Evolutionary conservation across 2,113 vertebrate species (phyloP), one percentile per base, ranked within the genome.

Genomic region (Alosa alosa): DNA sequence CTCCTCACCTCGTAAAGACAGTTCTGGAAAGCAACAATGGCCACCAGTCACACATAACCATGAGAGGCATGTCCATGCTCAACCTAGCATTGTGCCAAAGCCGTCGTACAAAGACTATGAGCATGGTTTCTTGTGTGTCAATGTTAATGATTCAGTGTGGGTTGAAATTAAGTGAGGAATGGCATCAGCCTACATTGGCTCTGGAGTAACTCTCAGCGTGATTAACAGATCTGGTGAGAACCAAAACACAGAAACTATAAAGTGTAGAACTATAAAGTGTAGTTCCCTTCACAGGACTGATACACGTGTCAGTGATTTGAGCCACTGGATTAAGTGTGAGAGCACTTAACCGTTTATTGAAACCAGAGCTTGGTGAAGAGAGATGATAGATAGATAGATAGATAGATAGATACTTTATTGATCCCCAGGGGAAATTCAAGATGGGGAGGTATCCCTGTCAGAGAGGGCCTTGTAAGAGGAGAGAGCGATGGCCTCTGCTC

Each of bases 301-400:
- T 78, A 31, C 64, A 68, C 36, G 39, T 39, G 72, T 15, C 72
- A 11, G 25, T 78, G 72, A 39, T 39, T 72, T 78, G 72, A 78
- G 72, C 72, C 72, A 78, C 72, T 78, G 72, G 25, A 39, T 6
- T 39, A 1, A 17, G 68, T 39, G 72, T 15, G 31, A 0, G 25
- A 36, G 72, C 31, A 15, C 11, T 78, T 17, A 78, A 15, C 36
- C 0, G 72, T 13, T 78, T 39, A 78, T 15, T 78, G 15, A 78
- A 78, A 78, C 72, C 72, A 78, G 72, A 78, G 72, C 72, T 78
- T 4, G 72, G 11, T 72, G 64, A 36, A 36, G 64, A 31, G 64
- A 31, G 64, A 68, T n/a, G n/a, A n/a, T n/a, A n/a, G n/a, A n/a
- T n/a, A n/a, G n/a, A n/a, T n/a, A n/a, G n/a, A n/a, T n/a, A n/a